A percentile compares a stretch with the other conserved stretches of the same genome.
Conservation (phyloP, 1,140 invertebrate species). For the Papilio xuthus region DNA sequence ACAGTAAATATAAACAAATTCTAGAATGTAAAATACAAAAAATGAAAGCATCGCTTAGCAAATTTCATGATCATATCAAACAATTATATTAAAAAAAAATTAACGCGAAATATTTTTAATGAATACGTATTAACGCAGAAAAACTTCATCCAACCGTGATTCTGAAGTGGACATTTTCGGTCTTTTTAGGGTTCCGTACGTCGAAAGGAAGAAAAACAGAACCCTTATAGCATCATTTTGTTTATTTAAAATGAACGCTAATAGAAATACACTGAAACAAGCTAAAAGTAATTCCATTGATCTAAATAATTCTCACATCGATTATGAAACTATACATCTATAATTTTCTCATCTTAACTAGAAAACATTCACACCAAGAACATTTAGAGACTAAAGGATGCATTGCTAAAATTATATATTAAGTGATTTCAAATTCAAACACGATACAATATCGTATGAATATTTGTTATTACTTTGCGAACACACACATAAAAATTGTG, state of each 20-base stretch:
- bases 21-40: not conserved
- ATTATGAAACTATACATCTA: not conserved
- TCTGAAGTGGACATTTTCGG: no score
- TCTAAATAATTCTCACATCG: not conserved
- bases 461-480: constrained; percentile 15
- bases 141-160: no score
- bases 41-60: not conserved
- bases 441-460: not conserved
- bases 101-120: not conserved
- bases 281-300: not conserved
- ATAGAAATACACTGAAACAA: not conserved
- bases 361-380: constrained; percentile 14
- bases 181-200: no score
- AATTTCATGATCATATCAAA: not conserved
- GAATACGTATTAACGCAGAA: not conserved
- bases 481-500: not conserved
- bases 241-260: not conserved
- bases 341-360: not conserved
- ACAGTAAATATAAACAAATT: not conserved
- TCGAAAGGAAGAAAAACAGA: no score
- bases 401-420: not conserved
- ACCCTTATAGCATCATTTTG: no score
- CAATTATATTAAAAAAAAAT: not conserved
- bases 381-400: constrained; percentile 5
- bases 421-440: not conserved